Conservation (phyloP, 2,888 invertebrate genomes). For the Eudasyphora cyanicolor region DNA sequence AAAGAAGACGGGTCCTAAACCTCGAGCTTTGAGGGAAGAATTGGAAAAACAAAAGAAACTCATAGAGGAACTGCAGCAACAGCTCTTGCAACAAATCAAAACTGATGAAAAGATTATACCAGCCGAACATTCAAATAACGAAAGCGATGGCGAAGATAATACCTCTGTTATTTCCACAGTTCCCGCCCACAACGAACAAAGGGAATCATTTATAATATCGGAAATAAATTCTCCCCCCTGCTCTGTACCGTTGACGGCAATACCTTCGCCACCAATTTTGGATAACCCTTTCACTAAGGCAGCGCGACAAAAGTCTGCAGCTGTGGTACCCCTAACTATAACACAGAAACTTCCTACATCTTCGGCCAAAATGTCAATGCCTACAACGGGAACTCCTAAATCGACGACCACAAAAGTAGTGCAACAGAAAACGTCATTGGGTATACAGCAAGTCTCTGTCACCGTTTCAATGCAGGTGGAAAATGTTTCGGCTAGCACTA, state of each 20-base stretch:
- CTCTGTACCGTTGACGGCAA: conserved; percentile 41
- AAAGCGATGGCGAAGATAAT: neutral
- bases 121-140: neutral
- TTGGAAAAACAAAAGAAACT: conserved; percentile 71
- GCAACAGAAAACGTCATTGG: conserved; percentile 59
- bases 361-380: conserved; percentile 25
- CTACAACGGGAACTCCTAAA: conserved; percentile 28
- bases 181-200: conserved; percentile 26
- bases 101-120: conserved; percentile 56
- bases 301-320: conserved; percentile 33
- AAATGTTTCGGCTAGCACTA: conserved; percentile 45
- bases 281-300: conserved; percentile 26
- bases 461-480: conserved; percentile 75
- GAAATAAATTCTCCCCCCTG: conserved; percentile 40
- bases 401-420: conserved; percentile 54
- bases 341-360: conserved; percentile 45
- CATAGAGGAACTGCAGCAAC: conserved; percentile 68
- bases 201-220: conserved; percentile 48
- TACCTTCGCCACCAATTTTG: conserved; percentile 44
- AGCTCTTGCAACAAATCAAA: conserved; percentile 59
- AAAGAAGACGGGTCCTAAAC: conserved; percentile 66
- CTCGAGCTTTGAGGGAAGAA: conserved; percentile 69
- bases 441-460: conserved; percentile 71
- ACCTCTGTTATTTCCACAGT: neutral
- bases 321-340: conserved; percentile 51